Evolutionary conservation across 2,113 vertebrate species (phyloP), one percentile per base, ranked within the genome.

Genomic region (Sylvilagus bachmani): DNA sequence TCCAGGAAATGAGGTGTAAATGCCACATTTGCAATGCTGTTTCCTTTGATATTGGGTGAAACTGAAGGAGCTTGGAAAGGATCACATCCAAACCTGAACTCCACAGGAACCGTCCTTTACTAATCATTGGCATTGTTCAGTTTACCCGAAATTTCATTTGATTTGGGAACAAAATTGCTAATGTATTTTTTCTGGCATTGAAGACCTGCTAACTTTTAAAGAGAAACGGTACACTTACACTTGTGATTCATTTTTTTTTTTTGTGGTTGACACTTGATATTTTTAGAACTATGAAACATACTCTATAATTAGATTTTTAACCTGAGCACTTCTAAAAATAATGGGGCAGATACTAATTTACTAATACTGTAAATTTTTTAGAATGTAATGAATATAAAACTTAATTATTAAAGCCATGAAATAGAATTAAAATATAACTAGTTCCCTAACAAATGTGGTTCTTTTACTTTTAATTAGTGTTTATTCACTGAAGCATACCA

Each of bases 81-180:
- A 84, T 67, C 0, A 0, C 22, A 90, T 22, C 64, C 81, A 91
- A 96, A 92, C 86, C 93, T 96, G 92, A 97, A 92, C 86, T 89
- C 19, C 29, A 93, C 27, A 91, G 75, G 96, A 96, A 96, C 95
- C 66, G 80, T 93, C 71, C 92, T 95, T 96, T 97, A 95, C 70
- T 94, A 94, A 93, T 97, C 78, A 71, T 93, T 97, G 94, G 97
- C 70, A 96, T 97, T 97, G 96, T 89, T 96, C 58, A 97, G 67
- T 86, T 96, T 95, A 96, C 84, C 55, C 97, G 90, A 97, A 94
- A 95, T 98, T 96, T 53, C 14, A 17, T 84, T 98, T 97, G 83
- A 94, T 97, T 97, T 87, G 25, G 36, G 6, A 81, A 89, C 85
- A 80, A 86, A 91, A 49, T 22, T 24, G 29, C 51, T 66, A 83